phyloP scores from a whole-genome alignment of 2,113 vertebrate species.

The Chlamydotis undulata region DNA sequence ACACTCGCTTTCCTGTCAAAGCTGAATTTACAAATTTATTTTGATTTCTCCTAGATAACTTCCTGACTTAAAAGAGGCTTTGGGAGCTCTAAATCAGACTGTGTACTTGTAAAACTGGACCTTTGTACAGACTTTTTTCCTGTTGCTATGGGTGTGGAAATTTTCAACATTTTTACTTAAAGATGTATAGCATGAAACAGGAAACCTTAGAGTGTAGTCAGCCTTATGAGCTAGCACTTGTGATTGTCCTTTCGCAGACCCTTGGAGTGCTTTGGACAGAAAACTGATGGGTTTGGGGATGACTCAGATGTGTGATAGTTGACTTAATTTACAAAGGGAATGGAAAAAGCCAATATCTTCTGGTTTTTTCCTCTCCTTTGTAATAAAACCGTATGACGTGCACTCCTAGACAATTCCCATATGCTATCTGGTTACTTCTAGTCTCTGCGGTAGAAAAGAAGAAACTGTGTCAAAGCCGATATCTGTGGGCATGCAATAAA shows the following conservation, averaged over 20 bases:
- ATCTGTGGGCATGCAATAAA: background rate
- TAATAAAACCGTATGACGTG: background rate
- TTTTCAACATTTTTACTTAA: background rate
- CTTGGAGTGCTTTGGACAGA: conserved; percentile 6
- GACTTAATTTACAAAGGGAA: conserved; percentile 35
- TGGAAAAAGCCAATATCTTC: conserved; percentile 35
- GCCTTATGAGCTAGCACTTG: background rate
- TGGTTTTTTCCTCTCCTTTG: background rate
- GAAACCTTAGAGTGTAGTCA: background rate
- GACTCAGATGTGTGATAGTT: conserved; percentile 34
- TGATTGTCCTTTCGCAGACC: background rate
- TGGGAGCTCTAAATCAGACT: background rate
- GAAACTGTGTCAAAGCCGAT: conserved; percentile 14
- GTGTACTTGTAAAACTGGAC: background rate
- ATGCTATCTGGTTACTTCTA: conserved; percentile 29
- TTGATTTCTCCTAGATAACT: conserved; percentile 20
- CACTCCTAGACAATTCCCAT: conserved; percentile 18
- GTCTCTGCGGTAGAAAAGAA: background rate
- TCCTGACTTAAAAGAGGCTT: conserved; percentile 10
- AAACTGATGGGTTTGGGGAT: background rate
- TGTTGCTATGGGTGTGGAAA: background rate
- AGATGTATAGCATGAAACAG: background rate
- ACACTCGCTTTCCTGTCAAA: background rate
- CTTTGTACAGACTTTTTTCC: background rate
- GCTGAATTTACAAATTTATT: background rate